Evolutionary conservation across 2,888 invertebrate genomes (phyloP).

Genomic region (Trichogramma dendrolimi): DNA sequence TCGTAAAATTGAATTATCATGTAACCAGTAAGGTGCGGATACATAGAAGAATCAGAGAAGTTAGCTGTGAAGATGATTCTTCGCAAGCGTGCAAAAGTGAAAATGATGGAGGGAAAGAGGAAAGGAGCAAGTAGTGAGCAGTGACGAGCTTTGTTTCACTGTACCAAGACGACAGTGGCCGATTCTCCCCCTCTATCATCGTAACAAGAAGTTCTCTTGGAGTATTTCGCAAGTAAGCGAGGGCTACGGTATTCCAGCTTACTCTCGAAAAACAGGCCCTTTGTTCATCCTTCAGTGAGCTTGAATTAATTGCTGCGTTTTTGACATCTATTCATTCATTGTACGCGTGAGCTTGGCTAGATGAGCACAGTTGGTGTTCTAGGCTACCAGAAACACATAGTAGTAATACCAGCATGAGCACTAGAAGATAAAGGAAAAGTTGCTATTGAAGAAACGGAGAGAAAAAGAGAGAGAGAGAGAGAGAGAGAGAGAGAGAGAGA

Average conservation of each 20-base stretch:
- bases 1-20: slow-evolving; percentile 50
- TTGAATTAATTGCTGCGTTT: slow-evolving; percentile 51
- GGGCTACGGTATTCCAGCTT: slow-evolving; percentile 44
- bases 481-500: slow-evolving; percentile 8
- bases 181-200: too few relatives aligned
- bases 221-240: slow-evolving; percentile 35
- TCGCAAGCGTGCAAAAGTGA: too few relatives aligned
- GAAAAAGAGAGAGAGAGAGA: background rate
- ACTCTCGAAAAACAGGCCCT: slow-evolving; percentile 29
- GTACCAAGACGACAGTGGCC: too few relatives aligned
- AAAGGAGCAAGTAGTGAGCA: slow-evolving; percentile 40
- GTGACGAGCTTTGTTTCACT: slow-evolving; percentile 4
- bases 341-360: background rate
- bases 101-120: slow-evolving; percentile 31
- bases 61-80: too few relatives aligned
- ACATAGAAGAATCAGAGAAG: background rate
- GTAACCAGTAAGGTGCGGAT: slow-evolving; percentile 29
- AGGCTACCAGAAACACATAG: too few relatives aligned
- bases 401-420: too few relatives aligned
- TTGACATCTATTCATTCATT: slow-evolving; percentile 50
- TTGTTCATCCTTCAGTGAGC: slow-evolving; percentile 41
- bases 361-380: too few relatives aligned
- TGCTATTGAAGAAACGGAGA: slow-evolving; percentile 12
- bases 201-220: slow-evolving; percentile 41
- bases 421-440: slow-evolving; percentile 41